Percentiles rank a stretch among this genome's conserved stretches.
Evolutionary conservation across 2,113 vertebrate species (phyloP).

Genomic region (Lophius piscatorius): DNA sequence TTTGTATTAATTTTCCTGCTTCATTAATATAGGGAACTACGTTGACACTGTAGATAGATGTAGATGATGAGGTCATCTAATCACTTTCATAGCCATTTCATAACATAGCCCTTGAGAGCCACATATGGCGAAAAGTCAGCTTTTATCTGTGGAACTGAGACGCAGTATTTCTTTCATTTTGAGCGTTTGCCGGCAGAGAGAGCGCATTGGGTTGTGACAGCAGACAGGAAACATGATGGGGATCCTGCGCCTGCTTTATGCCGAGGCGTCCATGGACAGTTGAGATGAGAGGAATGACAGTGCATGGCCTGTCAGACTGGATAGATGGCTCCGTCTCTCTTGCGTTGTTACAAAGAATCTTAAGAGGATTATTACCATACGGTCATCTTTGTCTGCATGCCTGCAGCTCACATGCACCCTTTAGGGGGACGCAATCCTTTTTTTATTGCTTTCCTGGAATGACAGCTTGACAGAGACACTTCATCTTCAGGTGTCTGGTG

Average conservation of each 20-base stretch:
- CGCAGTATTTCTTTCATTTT: not conserved
- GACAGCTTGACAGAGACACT: conserved; percentile 55
- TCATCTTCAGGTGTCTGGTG: conserved; percentile 21
- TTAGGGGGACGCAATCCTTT: conserved; percentile 25
- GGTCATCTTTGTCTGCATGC: conserved; percentile 53
- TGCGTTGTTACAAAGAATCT: conserved; percentile 55
- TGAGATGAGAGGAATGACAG: conserved; percentile 50
- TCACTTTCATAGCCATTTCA: no score
- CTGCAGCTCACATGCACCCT: conserved; percentile 45
- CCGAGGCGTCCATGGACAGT: conserved; percentile 19
- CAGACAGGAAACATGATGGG: not conserved
- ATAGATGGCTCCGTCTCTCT: conserved; percentile 46
- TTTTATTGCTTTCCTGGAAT: conserved; percentile 42
- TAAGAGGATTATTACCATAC: conserved; percentile 70
- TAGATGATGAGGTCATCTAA: no score
- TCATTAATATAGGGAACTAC: no score
- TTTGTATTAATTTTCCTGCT: no score
- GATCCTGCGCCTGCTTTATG: no score
- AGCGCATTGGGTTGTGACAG: not conserved
- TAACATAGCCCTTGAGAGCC: no score
- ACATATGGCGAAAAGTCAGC: no score
- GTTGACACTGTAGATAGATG: no score
- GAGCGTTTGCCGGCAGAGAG: not conserved
- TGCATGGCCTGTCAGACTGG: conserved; percentile 62
- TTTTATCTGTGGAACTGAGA: conserved; percentile 54